phyloP scores from a whole-genome alignment of 1,140 invertebrate genomes.

The Solenopsis invicta region DNA sequence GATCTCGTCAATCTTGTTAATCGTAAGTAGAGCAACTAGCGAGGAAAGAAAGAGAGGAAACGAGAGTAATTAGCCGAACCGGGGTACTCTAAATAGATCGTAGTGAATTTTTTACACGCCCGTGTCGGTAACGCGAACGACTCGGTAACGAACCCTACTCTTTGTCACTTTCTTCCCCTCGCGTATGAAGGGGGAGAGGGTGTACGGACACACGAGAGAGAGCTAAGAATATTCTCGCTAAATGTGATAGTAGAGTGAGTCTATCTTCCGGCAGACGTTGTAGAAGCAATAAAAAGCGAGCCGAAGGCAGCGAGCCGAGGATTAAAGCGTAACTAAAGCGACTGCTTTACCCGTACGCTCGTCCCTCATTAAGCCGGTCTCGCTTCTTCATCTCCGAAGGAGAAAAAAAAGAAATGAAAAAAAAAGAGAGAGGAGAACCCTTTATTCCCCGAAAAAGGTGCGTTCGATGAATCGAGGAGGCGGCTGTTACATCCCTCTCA shows the following conservation, averaged over 20 bases:
- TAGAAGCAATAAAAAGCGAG: conserved; percentile 55
- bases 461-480: conserved; percentile 30
- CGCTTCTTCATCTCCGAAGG: conserved; percentile 13
- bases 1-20: conserved; percentile 60
- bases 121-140: conserved; percentile 39
- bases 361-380: neutral
- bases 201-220: conserved; percentile 36
- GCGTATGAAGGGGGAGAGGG: neutral
- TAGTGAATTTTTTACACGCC: conserved; percentile 47
- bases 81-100: conserved; percentile 47
- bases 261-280: conserved; percentile 38
- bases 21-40: conserved; percentile 62
- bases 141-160: conserved; percentile 36
- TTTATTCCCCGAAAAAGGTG: conserved; percentile 45
- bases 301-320: conserved; percentile 47
- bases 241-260: conserved; percentile 60
- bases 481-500: neutral
- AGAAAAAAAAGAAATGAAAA: neutral
- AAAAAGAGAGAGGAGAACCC: neutral
- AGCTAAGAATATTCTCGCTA: conserved; percentile 57
- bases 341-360: conserved; percentile 15
- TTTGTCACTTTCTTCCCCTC: conserved; percentile 28
- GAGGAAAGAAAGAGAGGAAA: conserved; percentile 24
- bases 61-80: conserved; percentile 36
- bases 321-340: conserved; percentile 48